Conservation (phyloP, 92 coral and sea anemone species). For the Micromussa lordhowensis region DNA sequence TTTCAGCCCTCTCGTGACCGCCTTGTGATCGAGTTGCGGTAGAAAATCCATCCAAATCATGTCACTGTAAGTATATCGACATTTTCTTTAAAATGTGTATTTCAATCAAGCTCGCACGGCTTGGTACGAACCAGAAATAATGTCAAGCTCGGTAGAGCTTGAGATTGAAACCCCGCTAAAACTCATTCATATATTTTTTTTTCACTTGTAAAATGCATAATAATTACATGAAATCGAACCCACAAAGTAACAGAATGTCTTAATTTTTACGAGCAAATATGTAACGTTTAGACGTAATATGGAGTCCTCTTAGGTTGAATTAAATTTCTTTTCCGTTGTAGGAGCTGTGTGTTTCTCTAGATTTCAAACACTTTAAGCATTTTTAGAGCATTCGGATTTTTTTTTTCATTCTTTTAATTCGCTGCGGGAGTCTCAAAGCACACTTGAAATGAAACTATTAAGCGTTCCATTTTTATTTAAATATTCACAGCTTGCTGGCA, state of each 20-base stretch:
- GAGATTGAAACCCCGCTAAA: not conserved
- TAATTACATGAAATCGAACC: not conserved
- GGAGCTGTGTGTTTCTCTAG: not conserved
- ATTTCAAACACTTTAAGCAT: not conserved
- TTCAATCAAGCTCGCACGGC: too few relatives aligned
- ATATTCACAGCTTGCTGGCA: conserved; percentile 27
- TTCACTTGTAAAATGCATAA: not conserved
- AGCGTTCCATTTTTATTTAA: conserved; percentile 10
- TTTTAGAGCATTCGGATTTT: conserved; percentile 3
- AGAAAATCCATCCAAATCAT: not conserved
- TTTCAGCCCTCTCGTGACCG: not conserved
- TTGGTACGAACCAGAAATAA: not conserved
- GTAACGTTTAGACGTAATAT: not conserved
- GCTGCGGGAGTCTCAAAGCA: not conserved
- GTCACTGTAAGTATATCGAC: conserved; percentile 8
- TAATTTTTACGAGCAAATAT: not conserved
- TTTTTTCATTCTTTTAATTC: not conserved
- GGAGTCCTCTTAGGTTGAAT: not conserved
- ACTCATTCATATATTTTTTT: not conserved
- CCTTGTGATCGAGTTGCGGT: not conserved
- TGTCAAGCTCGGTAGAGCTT: not conserved
- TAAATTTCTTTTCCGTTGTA: not conserved
- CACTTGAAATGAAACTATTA: conserved; percentile 20
- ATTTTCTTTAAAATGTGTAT: not conserved
- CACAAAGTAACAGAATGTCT: not conserved